Evolutionary conservation across 2,888 invertebrate species (phyloP).

Genomic region (Sphecodes monilicornis): DNA sequence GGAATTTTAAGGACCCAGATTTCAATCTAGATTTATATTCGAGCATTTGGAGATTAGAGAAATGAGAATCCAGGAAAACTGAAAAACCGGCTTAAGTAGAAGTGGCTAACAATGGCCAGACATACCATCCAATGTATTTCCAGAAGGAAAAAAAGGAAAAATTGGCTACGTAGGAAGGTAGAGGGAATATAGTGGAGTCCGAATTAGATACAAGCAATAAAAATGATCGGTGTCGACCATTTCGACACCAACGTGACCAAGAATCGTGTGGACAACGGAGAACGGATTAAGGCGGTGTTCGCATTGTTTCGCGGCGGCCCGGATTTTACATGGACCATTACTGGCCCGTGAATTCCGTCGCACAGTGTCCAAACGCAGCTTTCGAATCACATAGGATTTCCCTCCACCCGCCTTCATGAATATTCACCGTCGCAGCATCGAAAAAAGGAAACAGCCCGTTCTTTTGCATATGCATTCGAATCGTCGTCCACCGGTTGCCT

Average conservation of each 20-base stretch:
- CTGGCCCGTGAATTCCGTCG: constrained; percentile 24
- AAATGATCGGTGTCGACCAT: neutral
- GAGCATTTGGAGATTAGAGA: neutral
- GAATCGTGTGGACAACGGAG: neutral
- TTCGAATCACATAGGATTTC: constrained; percentile 52
- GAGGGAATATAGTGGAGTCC: neutral
- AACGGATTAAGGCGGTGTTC: neutral
- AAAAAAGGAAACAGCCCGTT: constrained; percentile 45
- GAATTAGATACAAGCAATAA: neutral
- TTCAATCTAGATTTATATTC: neutral
- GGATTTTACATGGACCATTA: constrained; percentile 39
- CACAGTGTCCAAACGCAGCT: constrained; percentile 15
- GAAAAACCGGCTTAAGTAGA: neutral
- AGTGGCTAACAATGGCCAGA: neutral
- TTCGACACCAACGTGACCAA: neutral
- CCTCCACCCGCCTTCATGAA: constrained; percentile 41
- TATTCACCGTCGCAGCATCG: constrained; percentile 43
- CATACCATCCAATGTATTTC: neutral
- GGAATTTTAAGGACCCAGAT: neutral
- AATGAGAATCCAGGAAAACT: neutral
- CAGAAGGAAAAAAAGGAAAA: neutral
- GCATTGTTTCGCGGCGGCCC: neutral
- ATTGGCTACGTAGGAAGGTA: neutral
- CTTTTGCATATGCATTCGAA: constrained; percentile 57
- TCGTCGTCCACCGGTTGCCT: constrained; percentile 16